Evolutionary conservation across 2,113 vertebrate genomes (phyloP), one percentile per base, ranked within the genome.

Genomic region (Onychostoma macrolepis): DNA sequence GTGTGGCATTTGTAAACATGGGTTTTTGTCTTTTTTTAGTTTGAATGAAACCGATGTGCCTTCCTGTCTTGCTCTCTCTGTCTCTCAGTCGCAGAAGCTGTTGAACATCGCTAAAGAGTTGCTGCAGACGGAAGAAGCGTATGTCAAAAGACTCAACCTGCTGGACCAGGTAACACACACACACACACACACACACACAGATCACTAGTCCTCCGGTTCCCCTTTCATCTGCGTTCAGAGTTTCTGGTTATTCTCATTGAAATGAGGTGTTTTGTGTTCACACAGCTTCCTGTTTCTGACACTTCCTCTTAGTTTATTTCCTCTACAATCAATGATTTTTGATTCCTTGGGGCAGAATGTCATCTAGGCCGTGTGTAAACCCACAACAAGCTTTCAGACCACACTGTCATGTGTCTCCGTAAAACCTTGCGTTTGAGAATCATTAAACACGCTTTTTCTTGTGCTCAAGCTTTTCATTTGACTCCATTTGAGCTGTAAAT

Each of bases 81-180:
- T 76, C 72, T 76, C 72, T 17, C 75, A 97, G 86, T 93, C 96
- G 36, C 97, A 97, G 89, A 97, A 96, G 91, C 95, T 99, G 36
- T 95, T 98, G 90, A 97, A 99, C 91, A 99, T 99, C 0, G 97
- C 98, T 89, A 96, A 95, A 83, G 98, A 99, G 86, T 96, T 99
- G 48, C 97, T 99, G 88, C 95, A 97, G 67, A 99, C 98, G 0
- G 98, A 99, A 92, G 97, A 98, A 91, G 97, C 98, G 0, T 99
- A 99, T 3, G 96, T 99, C 74, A 97, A 93, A 91, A 94, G 98
- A 87, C 96, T 99, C 61, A 95, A 99, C 93, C 96, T 99, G 79
- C 94, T 99, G 83, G 98, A 99, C 93, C 97, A 99, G 98, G 98
- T 99, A 95, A 90, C 56, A 28, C 36, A 36, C 19, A 63, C 82